Evolutionary conservation across 2,113 vertebrate species (phyloP).

Genomic region (Columbina picui): DNA sequence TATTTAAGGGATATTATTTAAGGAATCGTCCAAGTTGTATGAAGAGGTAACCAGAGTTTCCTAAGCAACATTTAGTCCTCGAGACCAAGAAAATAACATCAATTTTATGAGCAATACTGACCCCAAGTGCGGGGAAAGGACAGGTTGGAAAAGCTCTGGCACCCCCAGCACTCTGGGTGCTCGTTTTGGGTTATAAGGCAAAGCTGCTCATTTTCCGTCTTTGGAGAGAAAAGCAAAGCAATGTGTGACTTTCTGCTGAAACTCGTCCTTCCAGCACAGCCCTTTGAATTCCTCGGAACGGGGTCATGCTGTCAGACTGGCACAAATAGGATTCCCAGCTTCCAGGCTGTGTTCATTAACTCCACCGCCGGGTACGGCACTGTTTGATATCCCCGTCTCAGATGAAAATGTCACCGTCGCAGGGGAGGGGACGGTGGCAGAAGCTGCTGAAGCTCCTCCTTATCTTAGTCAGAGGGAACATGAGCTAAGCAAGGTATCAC

Average conservation of each 20-base stretch:
- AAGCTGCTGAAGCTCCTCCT: neutral
- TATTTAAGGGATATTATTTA: neutral
- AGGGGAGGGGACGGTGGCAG: neutral
- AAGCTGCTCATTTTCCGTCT: neutral
- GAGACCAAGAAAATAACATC: neutral
- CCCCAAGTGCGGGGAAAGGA: rapidly evolving
- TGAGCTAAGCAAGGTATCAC: neutral
- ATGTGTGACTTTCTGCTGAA: neutral
- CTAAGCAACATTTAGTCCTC: neutral
- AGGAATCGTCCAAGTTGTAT: neutral
- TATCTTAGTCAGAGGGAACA: neutral
- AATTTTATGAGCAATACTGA: neutral
- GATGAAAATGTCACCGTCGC: neutral
- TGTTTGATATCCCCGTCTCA: neutral
- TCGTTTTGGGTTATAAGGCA: neutral
- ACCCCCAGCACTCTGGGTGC: neutral
- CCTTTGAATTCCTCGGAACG: conserved; percentile 12
- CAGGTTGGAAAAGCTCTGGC: neutral
- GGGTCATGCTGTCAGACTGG: neutral
- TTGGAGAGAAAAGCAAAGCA: neutral
- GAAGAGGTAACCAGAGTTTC: neutral
- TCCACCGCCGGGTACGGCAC: neutral
- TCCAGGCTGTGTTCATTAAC: conserved; percentile 19
- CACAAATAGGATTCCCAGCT: neutral
- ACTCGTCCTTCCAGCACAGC: neutral